Conservation (phyloP, 2,888 invertebrate species). For the Hypselothyrea guttata region DNA sequence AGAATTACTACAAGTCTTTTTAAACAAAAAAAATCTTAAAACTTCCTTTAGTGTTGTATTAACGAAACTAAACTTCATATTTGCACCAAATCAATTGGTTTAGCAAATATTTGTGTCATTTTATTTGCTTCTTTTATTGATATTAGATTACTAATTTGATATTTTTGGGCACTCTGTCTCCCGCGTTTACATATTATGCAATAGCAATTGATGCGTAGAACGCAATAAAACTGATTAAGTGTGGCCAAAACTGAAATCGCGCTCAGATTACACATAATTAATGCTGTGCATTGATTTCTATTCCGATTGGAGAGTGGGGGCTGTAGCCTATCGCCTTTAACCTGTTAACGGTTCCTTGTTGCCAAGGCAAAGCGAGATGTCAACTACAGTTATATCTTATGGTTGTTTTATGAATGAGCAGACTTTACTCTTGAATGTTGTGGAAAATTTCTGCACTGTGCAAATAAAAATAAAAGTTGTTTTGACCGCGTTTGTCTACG, state of each 20-base stretch:
- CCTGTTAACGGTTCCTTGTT: conserved; percentile 5
- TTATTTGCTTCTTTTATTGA: too few relatives aligned
- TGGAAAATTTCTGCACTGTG: too few relatives aligned
- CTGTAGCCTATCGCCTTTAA: too few relatives aligned
- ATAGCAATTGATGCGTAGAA: conserved; percentile 6
- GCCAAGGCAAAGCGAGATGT: not conserved
- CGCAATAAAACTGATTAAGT: conserved; percentile 21
- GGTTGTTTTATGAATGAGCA: too few relatives aligned
- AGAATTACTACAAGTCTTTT: too few relatives aligned
- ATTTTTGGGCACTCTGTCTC: conserved; percentile 19
- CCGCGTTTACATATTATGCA: conserved; percentile 29
- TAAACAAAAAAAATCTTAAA: too few relatives aligned
- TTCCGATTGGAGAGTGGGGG: conserved; percentile 12
- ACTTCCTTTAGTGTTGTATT: too few relatives aligned
- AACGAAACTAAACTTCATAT: too few relatives aligned
- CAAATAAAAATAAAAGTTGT: not conserved
- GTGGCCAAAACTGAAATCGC: conserved; percentile 35
- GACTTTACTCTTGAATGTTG: too few relatives aligned
- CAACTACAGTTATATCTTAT: too few relatives aligned
- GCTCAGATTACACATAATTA: conserved; percentile 44
- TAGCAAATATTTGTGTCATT: too few relatives aligned
- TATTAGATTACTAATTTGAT: conserved; percentile 38
- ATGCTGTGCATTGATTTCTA: conserved; percentile 29
- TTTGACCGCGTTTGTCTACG: conserved; percentile 19
- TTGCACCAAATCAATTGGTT: too few relatives aligned